Evolutionary conservation across 30 jellyfish, hydroid and myxozoan genomes (phyloP).

Genomic region (Chironex yamaguchii): DNA sequence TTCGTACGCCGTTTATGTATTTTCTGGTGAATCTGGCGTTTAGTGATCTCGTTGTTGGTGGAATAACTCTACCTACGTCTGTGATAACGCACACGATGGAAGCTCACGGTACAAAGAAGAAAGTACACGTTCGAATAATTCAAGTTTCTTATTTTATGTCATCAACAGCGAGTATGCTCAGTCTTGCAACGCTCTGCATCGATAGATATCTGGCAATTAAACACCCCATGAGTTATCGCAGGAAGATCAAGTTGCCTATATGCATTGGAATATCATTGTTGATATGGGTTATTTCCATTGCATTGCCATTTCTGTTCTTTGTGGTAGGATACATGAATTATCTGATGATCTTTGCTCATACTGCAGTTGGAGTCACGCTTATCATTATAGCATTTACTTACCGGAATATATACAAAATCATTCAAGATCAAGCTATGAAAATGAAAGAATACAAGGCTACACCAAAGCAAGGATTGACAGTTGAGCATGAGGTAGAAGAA

Average conservation of each 20-base stretch:
- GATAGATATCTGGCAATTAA: constrained; percentile 80
- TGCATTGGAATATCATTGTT: constrained; percentile 42
- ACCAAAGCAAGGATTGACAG: background rate
- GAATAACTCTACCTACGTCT: constrained; percentile 73
- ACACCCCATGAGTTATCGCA: constrained; percentile 62
- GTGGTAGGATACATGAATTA: constrained; percentile 70
- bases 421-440: constrained; percentile 7
- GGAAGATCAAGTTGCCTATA: constrained; percentile 14
- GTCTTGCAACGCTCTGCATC: constrained; percentile 76
- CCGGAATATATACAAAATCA: constrained; percentile 43
- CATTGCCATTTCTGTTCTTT: constrained; percentile 70
- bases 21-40: constrained; percentile 79
- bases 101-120: constrained; percentile 61
- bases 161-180: constrained; percentile 78
- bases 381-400: constrained; percentile 56
- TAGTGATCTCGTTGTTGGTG: constrained; percentile 83
- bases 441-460: background rate
- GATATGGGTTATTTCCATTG: constrained; percentile 63
- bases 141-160: constrained; percentile 67
- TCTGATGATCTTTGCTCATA: constrained; percentile 80
- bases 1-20: constrained; percentile 90
- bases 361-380: constrained; percentile 37
- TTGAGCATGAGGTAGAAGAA: background rate
- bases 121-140: constrained; percentile 55
- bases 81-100: constrained; percentile 86